A percentile compares a stretch with the other conserved stretches of the same genome.
Conservation (phyloP, 1,140 invertebrate genomes). For the Drosophila rufa region DNA sequence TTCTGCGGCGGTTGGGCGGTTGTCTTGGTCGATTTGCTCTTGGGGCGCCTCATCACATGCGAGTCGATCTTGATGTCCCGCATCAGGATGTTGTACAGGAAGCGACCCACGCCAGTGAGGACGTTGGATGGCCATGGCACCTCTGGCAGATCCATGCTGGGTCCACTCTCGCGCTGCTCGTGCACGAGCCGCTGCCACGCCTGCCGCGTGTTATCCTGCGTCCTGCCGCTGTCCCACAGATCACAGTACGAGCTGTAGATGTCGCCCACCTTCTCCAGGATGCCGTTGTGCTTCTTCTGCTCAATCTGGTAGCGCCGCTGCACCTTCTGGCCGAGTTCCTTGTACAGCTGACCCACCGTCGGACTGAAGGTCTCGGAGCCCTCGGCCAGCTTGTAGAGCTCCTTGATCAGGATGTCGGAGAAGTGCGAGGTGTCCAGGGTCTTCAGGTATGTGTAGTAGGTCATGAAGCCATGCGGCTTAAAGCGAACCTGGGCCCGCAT, state of each 20-base stretch:
- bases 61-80: slow-evolving; percentile 93
- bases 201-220: slow-evolving; percentile 88
- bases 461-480: slow-evolving; percentile 79
- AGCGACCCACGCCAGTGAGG: slow-evolving; percentile 89
- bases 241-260: slow-evolving; percentile 90
- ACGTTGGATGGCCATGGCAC: slow-evolving; percentile 89
- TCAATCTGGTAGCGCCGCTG: slow-evolving; percentile 88
- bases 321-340: slow-evolving; percentile 89
- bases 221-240: slow-evolving; percentile 87
- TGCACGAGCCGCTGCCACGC: slow-evolving; percentile 90
- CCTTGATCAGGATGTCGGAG: slow-evolving; percentile 88
- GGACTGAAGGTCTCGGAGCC: slow-evolving; percentile 93
- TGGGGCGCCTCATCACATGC: slow-evolving; percentile 87
- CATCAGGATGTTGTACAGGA: slow-evolving; percentile 94
- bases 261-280: slow-evolving; percentile 88
- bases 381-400: slow-evolving; percentile 89
- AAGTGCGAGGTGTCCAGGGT: slow-evolving; percentile 89
- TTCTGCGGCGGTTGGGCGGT: slow-evolving; percentile 63
- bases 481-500: slow-evolving; percentile 86
- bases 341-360: slow-evolving; percentile 88
- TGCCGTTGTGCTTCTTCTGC: slow-evolving; percentile 88
- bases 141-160: slow-evolving; percentile 87
- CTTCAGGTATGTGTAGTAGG: slow-evolving; percentile 91
- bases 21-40: slow-evolving; percentile 71
- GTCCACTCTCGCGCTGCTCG: slow-evolving; percentile 86